Evolutionary conservation across 2,888 invertebrate genomes (phyloP), one percentile per base, ranked within the genome.

Genomic region (Nymphalis c-album): DNA sequence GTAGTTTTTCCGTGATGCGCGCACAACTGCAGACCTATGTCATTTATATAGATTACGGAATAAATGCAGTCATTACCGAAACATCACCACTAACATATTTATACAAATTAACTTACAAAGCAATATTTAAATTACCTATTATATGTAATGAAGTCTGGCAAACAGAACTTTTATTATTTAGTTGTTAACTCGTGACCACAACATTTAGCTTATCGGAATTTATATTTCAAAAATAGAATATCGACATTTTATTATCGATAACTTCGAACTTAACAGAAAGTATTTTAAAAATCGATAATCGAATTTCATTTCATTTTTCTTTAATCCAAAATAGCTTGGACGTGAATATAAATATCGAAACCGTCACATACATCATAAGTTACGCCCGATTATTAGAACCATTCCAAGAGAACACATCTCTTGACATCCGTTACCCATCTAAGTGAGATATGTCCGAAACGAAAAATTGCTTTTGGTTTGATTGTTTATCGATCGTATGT

Each of bases 341-440:
- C 22, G 26, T 35, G 35, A 35, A 35, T n/a, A 57, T 57, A 57
- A 57, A 40, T 18, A 40, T 18, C 10, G 10, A 10, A 57, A 10
- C 57, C n/a, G 40, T 40, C 40, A 57, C 57, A 57, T 57, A 57
- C 57, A 57, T 57, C 57, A 57, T 40, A 57, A 57, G 57, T 18
- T 40, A 17, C 18, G 18, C 26, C 26, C n/a, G 18, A 57, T 10
- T 40, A 57, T 10, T 40, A 57, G 8, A 18, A 57, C 40, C 3
- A 13, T 57, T 57, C 18, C 35, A 57, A 35, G 18, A 40, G 8
- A 40, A 40, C 57, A 57, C 26, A 40, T 40, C 18, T 57, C 31
- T 55, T 20, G 31, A 55, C 26, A 55, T 31, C 17, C 31, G 22
- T 26, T 40, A 40, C 13, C 13, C 40, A 50, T 50, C 13, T 20